phyloP scores from a whole-genome alignment of 2,113 vertebrate genomes.

The Tenrec ecaudatus region DNA sequence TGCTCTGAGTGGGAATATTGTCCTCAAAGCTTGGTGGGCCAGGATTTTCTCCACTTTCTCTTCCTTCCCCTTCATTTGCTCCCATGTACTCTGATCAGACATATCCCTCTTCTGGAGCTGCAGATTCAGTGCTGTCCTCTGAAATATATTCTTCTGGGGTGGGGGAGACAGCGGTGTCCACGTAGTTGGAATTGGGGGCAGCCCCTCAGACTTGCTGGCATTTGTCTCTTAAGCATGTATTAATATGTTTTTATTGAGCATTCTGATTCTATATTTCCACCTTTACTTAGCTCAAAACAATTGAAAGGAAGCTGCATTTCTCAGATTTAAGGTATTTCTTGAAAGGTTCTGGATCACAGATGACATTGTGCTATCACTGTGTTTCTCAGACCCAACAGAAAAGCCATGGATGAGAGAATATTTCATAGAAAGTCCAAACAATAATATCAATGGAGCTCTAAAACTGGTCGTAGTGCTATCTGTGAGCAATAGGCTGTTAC shows the following conservation, averaged over 20 bases:
- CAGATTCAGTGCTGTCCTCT: too few relatives aligned
- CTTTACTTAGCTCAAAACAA: background rate
- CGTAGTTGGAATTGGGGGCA: too few relatives aligned
- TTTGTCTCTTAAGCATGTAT: too few relatives aligned
- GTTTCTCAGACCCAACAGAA: background rate
- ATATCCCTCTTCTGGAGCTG: too few relatives aligned
- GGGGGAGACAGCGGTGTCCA: too few relatives aligned
- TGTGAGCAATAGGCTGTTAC: background rate
- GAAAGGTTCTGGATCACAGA: background rate
- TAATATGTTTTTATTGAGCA: background rate
- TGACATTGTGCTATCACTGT: background rate
- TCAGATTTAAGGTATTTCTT: constrained; percentile 9
- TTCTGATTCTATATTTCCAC: constrained; percentile 2
- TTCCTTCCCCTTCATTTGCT: too few relatives aligned
- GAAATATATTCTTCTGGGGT: too few relatives aligned
- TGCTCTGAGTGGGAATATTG: too few relatives aligned
- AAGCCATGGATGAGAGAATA: background rate
- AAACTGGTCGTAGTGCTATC: background rate
- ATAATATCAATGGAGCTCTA: background rate
- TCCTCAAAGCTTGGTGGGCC: too few relatives aligned
- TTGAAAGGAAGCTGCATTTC: background rate
- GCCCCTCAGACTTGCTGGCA: too few relatives aligned
- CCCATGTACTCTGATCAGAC: too few relatives aligned
- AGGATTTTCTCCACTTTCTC: too few relatives aligned
- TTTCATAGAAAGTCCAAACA: background rate